Evolutionary conservation across 2,797 vertebrate genomes (phyloP).

Genomic region (Phyllotis vaccarum): DNA sequence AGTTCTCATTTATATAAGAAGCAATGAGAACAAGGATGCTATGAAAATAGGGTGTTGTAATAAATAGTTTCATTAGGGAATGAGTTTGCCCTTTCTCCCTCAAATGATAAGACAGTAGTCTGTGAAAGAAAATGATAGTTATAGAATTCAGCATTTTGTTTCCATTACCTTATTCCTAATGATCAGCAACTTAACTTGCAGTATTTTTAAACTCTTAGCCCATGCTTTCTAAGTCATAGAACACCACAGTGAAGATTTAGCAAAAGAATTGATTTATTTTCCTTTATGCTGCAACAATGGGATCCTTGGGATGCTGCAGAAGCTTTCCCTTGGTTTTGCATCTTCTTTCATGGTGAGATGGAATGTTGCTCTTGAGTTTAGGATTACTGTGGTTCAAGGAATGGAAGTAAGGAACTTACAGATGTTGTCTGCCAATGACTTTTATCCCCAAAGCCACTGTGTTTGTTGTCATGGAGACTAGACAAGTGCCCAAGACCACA

Average conservation of each 20-base stretch:
- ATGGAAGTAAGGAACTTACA: constrained; percentile 32
- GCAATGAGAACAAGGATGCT: not conserved
- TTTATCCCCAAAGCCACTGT: constrained; percentile 71
- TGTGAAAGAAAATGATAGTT: constrained; percentile 68
- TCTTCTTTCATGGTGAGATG: constrained; percentile 47
- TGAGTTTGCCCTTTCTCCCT: constrained; percentile 73
- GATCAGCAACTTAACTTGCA: constrained; percentile 63
- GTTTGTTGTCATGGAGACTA: constrained; percentile 74
- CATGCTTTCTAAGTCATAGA: constrained; percentile 76
- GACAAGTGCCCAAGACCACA: constrained; percentile 82
- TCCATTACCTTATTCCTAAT: constrained; percentile 71
- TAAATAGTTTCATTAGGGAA: constrained; percentile 74
- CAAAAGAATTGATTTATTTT: constrained; percentile 45
- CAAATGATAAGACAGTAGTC: constrained; percentile 68
- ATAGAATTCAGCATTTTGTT: constrained; percentile 65
- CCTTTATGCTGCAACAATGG: constrained; percentile 15
- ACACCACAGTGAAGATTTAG: constrained; percentile 25
- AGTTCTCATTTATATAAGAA: constrained; percentile 77
- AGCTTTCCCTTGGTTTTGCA: constrained; percentile 49
- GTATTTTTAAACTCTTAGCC: constrained; percentile 64
- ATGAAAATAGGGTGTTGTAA: constrained; percentile 58
- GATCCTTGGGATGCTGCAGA: constrained; percentile 29
- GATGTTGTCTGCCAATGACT: constrained; percentile 62
- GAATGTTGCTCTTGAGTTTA: constrained; percentile 56
- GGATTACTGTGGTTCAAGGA: not conserved